phyloP scores from a whole-genome alignment of 1,140 invertebrate species.

The Glossosoma conforme region DNA sequence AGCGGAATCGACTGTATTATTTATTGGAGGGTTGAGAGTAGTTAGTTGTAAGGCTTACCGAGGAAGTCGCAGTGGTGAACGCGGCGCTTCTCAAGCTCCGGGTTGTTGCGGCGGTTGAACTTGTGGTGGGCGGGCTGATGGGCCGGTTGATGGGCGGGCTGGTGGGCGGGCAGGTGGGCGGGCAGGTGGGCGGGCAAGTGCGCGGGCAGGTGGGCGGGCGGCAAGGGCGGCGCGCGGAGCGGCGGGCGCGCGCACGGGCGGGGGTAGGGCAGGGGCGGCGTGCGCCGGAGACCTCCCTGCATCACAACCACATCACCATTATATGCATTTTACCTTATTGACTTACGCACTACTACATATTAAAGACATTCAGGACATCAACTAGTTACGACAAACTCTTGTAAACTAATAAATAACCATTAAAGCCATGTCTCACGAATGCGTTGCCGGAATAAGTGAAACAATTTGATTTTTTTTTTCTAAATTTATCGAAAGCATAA shows the following conservation, averaged over 20 bases:
- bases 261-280: constrained; percentile 45
- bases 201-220: constrained; percentile 53
- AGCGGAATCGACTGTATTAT: no score
- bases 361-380: no score
- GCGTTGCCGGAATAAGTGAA: no score
- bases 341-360: no score
- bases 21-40: no score
- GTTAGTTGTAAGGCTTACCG: constrained; percentile 65
- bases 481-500: no score
- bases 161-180: constrained; percentile 37
- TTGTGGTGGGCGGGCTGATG: constrained; percentile 38
- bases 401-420: no score
- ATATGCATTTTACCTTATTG: background rate
- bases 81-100: constrained; percentile 88
- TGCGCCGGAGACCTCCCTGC: constrained; percentile 45
- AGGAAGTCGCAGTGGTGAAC: constrained; percentile 95
- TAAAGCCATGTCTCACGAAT: no score
- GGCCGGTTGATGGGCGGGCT: constrained; percentile 34
- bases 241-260: constrained; percentile 49
- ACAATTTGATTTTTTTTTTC: no score
- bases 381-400: no score
- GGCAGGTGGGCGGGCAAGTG: constrained; percentile 42
- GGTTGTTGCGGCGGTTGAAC: constrained; percentile 93
- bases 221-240: constrained; percentile 58
- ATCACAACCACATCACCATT: background rate